Percentiles rank a stretch among this genome's conserved stretches.
These are phyloP conservation scores for Propithecus perrieri DNA, from an alignment of 2,797 vertebrate species.

Conservation along the genomic window DNA sequence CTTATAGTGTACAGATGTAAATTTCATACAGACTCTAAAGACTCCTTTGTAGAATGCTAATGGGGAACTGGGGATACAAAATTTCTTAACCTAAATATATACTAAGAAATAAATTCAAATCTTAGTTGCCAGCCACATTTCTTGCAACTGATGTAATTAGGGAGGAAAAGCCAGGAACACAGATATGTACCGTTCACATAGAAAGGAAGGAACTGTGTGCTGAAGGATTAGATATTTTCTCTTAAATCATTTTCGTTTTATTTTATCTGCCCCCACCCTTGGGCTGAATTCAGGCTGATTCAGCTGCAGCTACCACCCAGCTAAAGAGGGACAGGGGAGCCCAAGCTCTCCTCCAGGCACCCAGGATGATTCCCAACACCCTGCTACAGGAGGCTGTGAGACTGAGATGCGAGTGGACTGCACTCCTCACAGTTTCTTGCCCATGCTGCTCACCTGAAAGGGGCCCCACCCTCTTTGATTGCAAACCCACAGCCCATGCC, in stretches of 20 bases:
- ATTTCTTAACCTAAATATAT: background rate
- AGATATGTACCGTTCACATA: background rate
- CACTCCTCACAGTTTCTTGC: background rate
- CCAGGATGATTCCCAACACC: background rate
- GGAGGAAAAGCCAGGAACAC: background rate
- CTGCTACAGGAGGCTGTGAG: background rate
- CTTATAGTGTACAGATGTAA: background rate
- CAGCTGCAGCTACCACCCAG: background rate
- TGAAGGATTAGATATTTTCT: constrained; percentile 30
- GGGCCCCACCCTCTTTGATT: background rate
- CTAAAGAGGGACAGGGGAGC: background rate
- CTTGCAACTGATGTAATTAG: background rate
- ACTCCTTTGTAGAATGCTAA: background rate
- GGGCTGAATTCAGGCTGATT: background rate
- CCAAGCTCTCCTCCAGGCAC: background rate
- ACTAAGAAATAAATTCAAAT: background rate
- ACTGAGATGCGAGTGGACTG: background rate
- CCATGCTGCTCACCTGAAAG: background rate
- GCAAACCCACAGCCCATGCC: background rate
- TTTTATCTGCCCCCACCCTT: background rate
- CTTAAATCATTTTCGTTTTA: constrained; percentile 10
- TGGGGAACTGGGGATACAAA: background rate
- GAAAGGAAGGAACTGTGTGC: background rate
- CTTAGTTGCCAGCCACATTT: background rate
- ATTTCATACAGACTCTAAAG: background rate